Conservation (phyloP, 2,113 vertebrate species). For the Ranitomeya imitator region DNA sequence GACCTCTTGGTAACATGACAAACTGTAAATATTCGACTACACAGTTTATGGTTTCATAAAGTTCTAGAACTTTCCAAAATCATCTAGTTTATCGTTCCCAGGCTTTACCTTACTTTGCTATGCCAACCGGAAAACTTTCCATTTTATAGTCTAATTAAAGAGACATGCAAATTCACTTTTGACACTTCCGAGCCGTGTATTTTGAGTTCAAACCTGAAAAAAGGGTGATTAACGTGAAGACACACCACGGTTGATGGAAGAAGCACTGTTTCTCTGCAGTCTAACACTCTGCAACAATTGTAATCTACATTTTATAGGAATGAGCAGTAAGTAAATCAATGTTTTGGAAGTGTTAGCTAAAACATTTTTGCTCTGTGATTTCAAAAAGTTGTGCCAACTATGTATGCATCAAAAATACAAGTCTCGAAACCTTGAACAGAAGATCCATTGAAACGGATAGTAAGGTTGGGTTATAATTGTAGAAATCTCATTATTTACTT, state of each 20-base stretch:
- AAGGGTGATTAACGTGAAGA: conserved; percentile 27
- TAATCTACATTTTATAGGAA: not conserved
- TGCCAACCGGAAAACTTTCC: not conserved
- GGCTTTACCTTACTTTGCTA: not conserved
- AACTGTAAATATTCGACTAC: not conserved
- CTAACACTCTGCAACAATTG: conserved; percentile 10
- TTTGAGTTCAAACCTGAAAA: conserved; percentile 21
- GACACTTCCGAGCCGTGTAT: conserved; percentile 13
- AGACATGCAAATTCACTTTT: conserved; percentile 28
- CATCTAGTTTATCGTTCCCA: not conserved
- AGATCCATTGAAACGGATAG: not conserved
- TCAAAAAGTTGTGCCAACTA: not conserved
- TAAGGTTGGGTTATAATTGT: not conserved
- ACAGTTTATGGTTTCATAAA: not conserved
- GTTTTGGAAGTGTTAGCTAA: conserved; percentile 33
- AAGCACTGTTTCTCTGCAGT: conserved; percentile 7
- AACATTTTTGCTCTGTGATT: not conserved
- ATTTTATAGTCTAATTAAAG: not conserved
- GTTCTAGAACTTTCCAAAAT: not conserved
- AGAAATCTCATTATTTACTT: not conserved
- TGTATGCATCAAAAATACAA: not conserved
- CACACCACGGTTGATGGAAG: not conserved
- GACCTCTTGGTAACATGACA: no score
- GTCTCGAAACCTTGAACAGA: not conserved
- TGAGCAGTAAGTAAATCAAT: conserved; percentile 29